Base-by-base conservation (phyloP, 2,888 invertebrate genomes). In the Brachylomia viminalis region DNA sequence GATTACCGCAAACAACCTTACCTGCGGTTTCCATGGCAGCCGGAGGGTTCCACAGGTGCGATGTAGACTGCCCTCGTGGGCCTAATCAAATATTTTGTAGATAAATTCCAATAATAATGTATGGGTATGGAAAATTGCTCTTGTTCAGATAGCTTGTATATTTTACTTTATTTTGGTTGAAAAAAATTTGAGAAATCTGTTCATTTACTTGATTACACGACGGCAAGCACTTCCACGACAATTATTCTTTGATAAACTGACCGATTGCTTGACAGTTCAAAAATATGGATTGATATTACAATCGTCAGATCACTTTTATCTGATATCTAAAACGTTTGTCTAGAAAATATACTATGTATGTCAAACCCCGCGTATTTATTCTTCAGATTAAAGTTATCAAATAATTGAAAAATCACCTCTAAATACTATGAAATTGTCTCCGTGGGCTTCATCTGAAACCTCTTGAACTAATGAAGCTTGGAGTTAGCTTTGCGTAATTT, bases 81-180 rank as follows among this genome's bases (percentile, higher is more conserved):
- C 82, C 82, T 85, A 66, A 74, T 83, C 74, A 82, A 83, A 83
- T 82, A 82, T 83, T 83, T 75, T 82, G 68, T 49, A 77, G 74
- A 77, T 69, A 82, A 58, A 58, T 72, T 71, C 47, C 69, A 84
- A 76, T 72, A 69, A 72, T 72, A 82, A 82, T 65, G 61, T 74
- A 73, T 62, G 59, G 66, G 52, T 33, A 45, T 70, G 66, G 33
- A 33, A 70, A 70, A 54, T 56, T 59, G 58, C 17, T 42, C 33
- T 33, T 54, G 23, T 54, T 15, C 15, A 49, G 8, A 27, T 17
- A 64, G 8, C 45, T 30, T 49, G 8, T 23, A 15, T 76, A 27
- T 42, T 42, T 42, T 15, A 42, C 11, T n/a, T 33, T 0, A 38
- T 20, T n/a, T 23, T 8, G 15, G 54, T 6, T 52, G 4, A 30